Evolutionary conservation across 2,797 vertebrate species (phyloP).

Genomic region (Microctenopoma stevenorrisi): DNA sequence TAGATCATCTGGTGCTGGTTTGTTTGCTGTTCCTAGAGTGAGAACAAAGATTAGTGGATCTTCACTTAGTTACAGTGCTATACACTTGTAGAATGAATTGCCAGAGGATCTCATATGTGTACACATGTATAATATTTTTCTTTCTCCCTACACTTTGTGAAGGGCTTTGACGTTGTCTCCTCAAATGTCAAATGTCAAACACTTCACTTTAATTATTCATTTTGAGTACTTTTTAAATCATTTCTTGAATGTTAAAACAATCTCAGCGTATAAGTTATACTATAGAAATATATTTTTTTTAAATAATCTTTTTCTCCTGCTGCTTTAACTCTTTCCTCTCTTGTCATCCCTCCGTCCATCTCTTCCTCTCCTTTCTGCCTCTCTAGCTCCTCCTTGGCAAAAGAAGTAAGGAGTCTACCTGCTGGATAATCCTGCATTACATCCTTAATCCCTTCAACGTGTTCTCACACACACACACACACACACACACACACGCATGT

Average conservation of each 20-base stretch:
- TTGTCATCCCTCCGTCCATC: conserved; percentile 20
- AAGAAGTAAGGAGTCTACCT: conserved; percentile 80
- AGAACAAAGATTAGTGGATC: conserved; percentile 36
- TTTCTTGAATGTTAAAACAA: neutral
- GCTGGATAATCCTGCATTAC: conserved; percentile 86
- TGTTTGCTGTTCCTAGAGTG: conserved; percentile 47
- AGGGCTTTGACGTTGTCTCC: conserved; percentile 16
- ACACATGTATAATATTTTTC: conserved; percentile 10
- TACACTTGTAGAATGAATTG: conserved; percentile 37
- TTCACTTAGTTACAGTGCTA: conserved; percentile 9
- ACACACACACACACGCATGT: conserved; percentile 22
- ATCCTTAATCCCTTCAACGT: conserved; percentile 79
- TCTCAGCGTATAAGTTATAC: neutral
- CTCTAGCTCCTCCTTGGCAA: conserved; percentile 53
- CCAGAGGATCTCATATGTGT: conserved; percentile 12
- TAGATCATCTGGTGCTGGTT: conserved; percentile 50
- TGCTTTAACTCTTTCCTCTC: neutral
- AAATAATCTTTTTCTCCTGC: neutral
- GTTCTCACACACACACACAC: conserved; percentile 54
- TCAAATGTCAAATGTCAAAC: conserved; percentile 13
- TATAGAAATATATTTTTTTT: neutral
- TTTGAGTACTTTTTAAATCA: conserved; percentile 18
- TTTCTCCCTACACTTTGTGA: neutral
- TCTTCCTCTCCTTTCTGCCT: conserved; percentile 3
- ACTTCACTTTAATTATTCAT: conserved; percentile 30